Evolutionary conservation across 2,113 vertebrate genomes (phyloP).

Genomic region (Zosterops pallidus): DNA sequence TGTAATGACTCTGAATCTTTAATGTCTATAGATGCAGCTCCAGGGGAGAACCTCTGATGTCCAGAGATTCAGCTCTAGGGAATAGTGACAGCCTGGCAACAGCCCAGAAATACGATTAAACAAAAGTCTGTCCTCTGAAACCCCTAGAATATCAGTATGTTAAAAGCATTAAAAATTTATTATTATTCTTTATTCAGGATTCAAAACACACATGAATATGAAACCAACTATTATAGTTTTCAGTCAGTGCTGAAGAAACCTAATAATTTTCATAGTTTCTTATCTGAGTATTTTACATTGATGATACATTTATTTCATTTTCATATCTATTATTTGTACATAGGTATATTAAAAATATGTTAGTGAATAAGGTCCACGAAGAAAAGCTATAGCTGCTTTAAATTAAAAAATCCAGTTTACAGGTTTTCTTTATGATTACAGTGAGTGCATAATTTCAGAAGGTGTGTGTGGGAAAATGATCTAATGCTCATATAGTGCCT

Average conservation of each 20-base stretch:
- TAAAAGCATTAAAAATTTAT: constrained; percentile 6
- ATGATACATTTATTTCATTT: neutral
- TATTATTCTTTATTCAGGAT: neutral
- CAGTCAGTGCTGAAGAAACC: neutral
- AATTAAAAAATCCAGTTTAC: neutral
- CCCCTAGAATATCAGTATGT: neutral
- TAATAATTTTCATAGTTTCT: neutral
- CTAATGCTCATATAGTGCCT: neutral
- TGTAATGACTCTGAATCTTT: neutral
- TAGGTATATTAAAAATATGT: neutral
- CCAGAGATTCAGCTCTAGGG: constrained; percentile 14
- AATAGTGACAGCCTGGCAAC: constrained; percentile 13
- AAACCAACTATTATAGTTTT: neutral
- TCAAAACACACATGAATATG: neutral
- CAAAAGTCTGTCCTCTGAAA: constrained; percentile 8
- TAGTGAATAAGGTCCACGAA: neutral
- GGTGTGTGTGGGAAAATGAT: neutral
- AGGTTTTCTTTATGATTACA: neutral
- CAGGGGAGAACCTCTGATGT: constrained; percentile 40
- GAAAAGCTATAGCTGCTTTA: neutral
- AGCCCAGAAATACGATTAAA: constrained; percentile 1
- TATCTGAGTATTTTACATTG: neutral
- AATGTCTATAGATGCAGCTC: constrained; percentile 39
- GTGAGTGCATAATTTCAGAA: neutral
- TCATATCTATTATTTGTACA: neutral